Base-by-base conservation (phyloP, 2,888 invertebrate species). In the Rutpela maculata region DNA sequence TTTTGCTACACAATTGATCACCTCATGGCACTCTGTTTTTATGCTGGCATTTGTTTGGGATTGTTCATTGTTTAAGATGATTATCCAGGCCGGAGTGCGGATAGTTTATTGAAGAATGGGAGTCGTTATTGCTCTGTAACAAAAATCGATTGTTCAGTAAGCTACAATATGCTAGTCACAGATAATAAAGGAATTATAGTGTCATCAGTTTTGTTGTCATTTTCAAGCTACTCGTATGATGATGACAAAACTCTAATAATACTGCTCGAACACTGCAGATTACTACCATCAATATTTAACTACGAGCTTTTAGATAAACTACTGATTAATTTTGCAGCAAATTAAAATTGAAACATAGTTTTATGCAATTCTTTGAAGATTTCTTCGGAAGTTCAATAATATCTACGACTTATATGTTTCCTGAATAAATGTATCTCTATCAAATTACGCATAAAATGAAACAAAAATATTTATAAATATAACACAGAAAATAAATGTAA, bases 1-100 rank as follows among this genome's bases (percentile, higher is more conserved):
- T 56, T 31, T 56, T 56, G 26, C 55, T 38, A 60, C 70, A 38
- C 72, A 38, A 63, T 60, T 72, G 72, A 72, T 72, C 59, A 55
- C 72, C 55, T 60, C 60, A 19, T 55, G 60, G 18, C 35, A 22
- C 57, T 15, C 68, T 35, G 31, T 31, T 60, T 72, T 55, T 63
- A 31, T 18, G 55, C 22, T 18, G 38, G 15, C 55, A 26, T 66
- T 19, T 50, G n/a, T 11, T 12, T 10, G 62, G 19, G 9, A 35
- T 12, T 50, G 60, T 71, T 60, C 71, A 55, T 17, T 19, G 50
- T 62, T 70, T 70, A 59, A 18, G 59, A 19, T 9, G 60, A 18
- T 19, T 18, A 19, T 43, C 65, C 70, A 19, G n/a, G 50, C 50
- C 12, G 50, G 50, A 50, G n/a, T 50, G 15, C 3, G 12, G 50